These are phyloP conservation scores for Drosophila sordidula DNA, from an alignment of 2,888 invertebrate species.

Conservation along the genomic window DNA sequence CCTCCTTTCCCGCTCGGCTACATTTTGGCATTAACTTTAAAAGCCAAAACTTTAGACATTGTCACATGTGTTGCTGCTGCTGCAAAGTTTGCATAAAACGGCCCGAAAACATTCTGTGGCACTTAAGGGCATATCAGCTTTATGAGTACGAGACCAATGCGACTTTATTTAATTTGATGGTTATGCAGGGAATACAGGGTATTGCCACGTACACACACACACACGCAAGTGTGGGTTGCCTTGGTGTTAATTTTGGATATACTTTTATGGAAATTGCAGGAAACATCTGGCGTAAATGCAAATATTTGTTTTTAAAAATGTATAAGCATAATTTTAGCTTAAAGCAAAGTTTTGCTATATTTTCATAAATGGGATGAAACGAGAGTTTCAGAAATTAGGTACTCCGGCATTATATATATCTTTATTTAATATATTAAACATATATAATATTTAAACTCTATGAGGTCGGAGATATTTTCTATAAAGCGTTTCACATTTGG, in stretches of 20 bases:
- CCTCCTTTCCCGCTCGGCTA: constrained; percentile 15
- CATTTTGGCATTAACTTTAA: constrained; percentile 48
- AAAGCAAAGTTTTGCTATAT: background rate
- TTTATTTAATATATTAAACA: no score
- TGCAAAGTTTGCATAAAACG: constrained; percentile 38
- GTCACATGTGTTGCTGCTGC: constrained; percentile 52
- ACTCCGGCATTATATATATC: no score
- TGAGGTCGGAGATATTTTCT: no score
- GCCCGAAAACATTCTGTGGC: background rate
- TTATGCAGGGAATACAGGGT: constrained; percentile 8
- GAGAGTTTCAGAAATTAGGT: no score
- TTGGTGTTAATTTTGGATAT: background rate
- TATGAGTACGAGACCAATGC: background rate
- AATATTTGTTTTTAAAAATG: no score
- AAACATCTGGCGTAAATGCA: background rate
- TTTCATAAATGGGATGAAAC: no score
- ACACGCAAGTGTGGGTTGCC: background rate
- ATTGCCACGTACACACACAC: background rate
- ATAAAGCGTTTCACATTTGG: no score
- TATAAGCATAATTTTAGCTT: no score
- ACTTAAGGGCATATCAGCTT: constrained; percentile 29
- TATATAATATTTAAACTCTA: no score
- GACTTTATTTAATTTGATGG: constrained; percentile 32
- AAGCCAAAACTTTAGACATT: constrained; percentile 57
- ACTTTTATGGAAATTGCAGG: constrained; percentile 14